Evolutionary conservation across 2,797 vertebrate genomes (phyloP).

Genomic region (Cyclopterus lumpus): DNA sequence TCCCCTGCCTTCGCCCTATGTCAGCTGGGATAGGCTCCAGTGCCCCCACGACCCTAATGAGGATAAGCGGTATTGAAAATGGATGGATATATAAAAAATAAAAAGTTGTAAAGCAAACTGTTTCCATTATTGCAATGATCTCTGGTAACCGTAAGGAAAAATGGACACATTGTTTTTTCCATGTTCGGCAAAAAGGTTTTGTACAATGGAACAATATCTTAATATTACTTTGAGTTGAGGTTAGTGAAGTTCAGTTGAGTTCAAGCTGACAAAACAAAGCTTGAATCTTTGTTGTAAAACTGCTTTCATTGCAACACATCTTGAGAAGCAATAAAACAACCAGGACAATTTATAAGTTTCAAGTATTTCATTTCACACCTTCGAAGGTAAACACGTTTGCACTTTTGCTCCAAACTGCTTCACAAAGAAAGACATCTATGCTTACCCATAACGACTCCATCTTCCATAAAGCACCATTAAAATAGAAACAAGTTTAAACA

Average conservation of each 20-base stretch:
- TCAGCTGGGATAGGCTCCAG: no score
- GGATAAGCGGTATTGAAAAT: no score
- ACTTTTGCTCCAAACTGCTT: neutral
- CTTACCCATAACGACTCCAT: neutral
- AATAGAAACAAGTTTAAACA: no score
- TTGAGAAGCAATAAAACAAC: neutral
- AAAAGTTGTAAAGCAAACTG: neutral
- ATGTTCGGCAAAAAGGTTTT: constrained; percentile 5
- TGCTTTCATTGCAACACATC: neutral
- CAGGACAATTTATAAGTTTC: neutral
- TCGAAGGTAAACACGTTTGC: neutral
- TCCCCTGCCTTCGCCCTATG: no score
- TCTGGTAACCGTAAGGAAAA: neutral
- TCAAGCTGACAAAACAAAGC: neutral
- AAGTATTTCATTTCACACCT: no score
- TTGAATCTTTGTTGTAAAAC: neutral
- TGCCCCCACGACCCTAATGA: no score
- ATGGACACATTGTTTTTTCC: neutral
- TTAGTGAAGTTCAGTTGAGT: constrained; percentile 1
- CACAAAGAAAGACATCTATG: neutral
- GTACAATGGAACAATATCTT: neutral
- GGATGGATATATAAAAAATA: neutral
- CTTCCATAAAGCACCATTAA: no score
- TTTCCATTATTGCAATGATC: neutral
- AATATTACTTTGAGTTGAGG: constrained; percentile 1